Conservation (phyloP, 2,888 invertebrate genomes). For the Oscheius sp. region DNA sequence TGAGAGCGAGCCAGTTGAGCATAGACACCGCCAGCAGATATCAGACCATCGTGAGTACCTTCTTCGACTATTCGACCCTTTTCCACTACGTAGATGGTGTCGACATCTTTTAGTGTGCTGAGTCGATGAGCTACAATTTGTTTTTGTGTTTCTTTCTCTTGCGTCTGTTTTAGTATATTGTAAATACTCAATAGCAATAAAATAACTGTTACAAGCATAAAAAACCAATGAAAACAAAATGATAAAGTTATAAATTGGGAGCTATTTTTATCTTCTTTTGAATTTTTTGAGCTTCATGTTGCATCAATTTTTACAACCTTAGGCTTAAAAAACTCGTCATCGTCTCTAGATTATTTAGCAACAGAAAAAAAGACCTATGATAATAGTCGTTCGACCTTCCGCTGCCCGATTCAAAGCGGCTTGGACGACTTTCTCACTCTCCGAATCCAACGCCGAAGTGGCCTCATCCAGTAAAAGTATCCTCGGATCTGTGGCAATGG, state of each 20-base stretch:
- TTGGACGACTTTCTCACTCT: slow-evolving; percentile 73
- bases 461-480: slow-evolving; percentile 74
- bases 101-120: slow-evolving; percentile 59
- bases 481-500: slow-evolving; percentile 73
- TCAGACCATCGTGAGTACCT: slow-evolving; percentile 36
- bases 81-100: slow-evolving; percentile 53
- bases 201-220: too few species aligned
- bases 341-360: too few species aligned
- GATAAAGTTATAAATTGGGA: too few species aligned
- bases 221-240: too few species aligned
- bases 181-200: too few species aligned
- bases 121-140: slow-evolving; percentile 63
- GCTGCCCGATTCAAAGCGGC: slow-evolving; percentile 56
- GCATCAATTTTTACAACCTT: too few species aligned
- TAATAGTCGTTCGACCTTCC: slow-evolving; percentile 56
- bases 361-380: too few species aligned
- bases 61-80: slow-evolving; percentile 42
- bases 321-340: too few species aligned
- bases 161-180: too few species aligned
- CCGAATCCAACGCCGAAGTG: slow-evolving; percentile 74
- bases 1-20: slow-evolving; percentile 43
- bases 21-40: slow-evolving; percentile 28
- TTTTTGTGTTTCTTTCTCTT: too few species aligned
- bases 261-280: too few species aligned
- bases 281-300: too few species aligned